Evolutionary conservation across 2,113 vertebrate genomes (phyloP), one percentile per base, ranked within the genome.

Genomic region (Oreotrochilus melanogaster): DNA sequence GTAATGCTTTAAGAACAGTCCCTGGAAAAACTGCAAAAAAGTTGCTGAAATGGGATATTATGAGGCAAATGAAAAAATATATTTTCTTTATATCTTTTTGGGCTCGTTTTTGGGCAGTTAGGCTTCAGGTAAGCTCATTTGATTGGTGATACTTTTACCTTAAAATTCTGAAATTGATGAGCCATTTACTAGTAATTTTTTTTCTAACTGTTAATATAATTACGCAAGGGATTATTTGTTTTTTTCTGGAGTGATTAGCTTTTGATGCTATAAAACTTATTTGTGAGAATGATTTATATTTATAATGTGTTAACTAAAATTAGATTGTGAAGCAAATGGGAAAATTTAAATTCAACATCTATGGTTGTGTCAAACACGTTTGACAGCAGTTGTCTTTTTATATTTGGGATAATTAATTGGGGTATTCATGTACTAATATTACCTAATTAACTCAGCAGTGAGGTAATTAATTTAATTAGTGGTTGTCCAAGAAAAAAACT

Each of bases 351-450:
- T 97, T 96, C 95, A 93, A 57, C 21, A 7, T 71, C 82, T 50
- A 94, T 0, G 3, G 53, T 95, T 88, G 30, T 88, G 89, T 96
- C 97, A 96, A 91, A 86, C 45, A 61, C 24, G 7, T 95, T 92
- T 90, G 81, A 96, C 3, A 4, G 58, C 82, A 64, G 39, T 95
- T 96, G 76, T 96, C 92, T 97, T 96, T 96, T 96, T 95, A 98
- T 95, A 93, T 70, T 96, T 92, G 95, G 86, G 89, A 96, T 95
- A 97, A 98, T 98, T 98, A 97, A 97, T 94, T 98, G 94, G 83
- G 53, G 87, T 93, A 86, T 96, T 97, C 97, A 97, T 97, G 94
- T 96, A 93, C 95, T 97, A 97, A 95, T 97, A 96, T 97, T 96
- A 94, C 87, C 95, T 96, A 97, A 97, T 97, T 98, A 97, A 95